Conservation (phyloP, 2,888 invertebrate genomes). For the Tachina fera region DNA sequence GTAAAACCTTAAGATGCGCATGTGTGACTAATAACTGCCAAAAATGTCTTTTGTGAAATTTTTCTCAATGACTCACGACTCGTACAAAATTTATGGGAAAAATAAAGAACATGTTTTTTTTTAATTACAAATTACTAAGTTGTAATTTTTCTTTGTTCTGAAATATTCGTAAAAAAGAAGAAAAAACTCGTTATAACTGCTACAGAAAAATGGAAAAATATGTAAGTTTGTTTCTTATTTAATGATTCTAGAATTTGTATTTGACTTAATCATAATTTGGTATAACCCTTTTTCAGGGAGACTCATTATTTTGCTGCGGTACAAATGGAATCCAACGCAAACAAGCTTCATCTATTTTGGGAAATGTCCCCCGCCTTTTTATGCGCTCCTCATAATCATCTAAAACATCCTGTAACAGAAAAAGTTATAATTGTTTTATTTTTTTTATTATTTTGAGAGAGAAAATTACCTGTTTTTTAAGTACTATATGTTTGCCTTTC, state of each 20-base stretch:
- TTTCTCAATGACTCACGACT: conserved; percentile 51
- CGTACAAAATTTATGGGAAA: conserved; percentile 29
- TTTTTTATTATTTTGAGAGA: background rate
- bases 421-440: background rate
- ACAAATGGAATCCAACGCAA: conserved; percentile 94
- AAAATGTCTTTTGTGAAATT: conserved; percentile 51
- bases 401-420: conserved; percentile 90
- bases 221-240: conserved; percentile 1
- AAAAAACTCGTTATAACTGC: conserved; percentile 1
- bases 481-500: conserved; percentile 98
- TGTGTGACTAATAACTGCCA: conserved; percentile 69
- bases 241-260: background rate
- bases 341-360: conserved; percentile 93
- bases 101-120: conserved; percentile 24
- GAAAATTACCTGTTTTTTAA: conserved; percentile 92
- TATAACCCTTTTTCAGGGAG: conserved; percentile 76
- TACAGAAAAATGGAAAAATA: conserved; percentile 4
- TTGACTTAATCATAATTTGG: conserved; percentile 64
- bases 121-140: conserved; percentile 17
- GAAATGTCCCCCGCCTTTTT: conserved; percentile 90
- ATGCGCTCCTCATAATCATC: conserved; percentile 95
- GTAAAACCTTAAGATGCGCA: conserved; percentile 63
- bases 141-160: conserved; percentile 53
- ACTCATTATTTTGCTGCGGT: conserved; percentile 83
- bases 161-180: conserved; percentile 6